These are phyloP conservation scores for Myotis lucifugus DNA, from an alignment of 2,113 vertebrate genomes.

Conservation along the genomic window DNA sequence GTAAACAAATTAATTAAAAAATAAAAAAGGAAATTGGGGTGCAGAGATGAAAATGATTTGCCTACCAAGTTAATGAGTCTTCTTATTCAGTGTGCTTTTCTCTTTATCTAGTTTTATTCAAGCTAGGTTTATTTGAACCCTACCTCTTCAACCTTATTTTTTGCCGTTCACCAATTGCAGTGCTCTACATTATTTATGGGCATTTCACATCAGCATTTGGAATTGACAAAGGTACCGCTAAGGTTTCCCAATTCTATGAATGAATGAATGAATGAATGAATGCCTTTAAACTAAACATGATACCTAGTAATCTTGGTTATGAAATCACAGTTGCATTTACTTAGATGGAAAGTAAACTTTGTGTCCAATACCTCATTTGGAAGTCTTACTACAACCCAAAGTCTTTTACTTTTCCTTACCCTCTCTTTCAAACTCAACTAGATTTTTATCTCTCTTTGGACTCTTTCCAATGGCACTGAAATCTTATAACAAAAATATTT, in stretches of 20 bases:
- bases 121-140: not conserved
- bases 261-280: not conserved
- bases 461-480: slow-evolving; percentile 4
- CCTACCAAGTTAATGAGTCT: not conserved
- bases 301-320: slow-evolving; percentile 4
- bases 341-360: not conserved
- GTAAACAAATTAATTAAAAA: no score
- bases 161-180: not conserved
- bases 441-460: slow-evolving; percentile 29
- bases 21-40: not conserved
- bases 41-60: slow-evolving; percentile 27
- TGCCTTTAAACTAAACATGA: slow-evolving; percentile 38
- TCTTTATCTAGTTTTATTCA: not conserved
- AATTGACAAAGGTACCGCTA: not conserved
- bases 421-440: not conserved
- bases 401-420: not conserved
- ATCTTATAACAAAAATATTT: slow-evolving; percentile 33
- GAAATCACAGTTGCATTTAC: not conserved
- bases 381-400: not conserved
- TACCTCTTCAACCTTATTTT: not conserved
- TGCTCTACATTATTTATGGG: not conserved
- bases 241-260: slow-evolving; percentile 1
- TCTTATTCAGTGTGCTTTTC: not conserved
- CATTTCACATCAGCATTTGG: not conserved
- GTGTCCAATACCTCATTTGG: not conserved